Conservation (phyloP, 1,140 invertebrate species). For the Spodoptera frugiperda region DNA sequence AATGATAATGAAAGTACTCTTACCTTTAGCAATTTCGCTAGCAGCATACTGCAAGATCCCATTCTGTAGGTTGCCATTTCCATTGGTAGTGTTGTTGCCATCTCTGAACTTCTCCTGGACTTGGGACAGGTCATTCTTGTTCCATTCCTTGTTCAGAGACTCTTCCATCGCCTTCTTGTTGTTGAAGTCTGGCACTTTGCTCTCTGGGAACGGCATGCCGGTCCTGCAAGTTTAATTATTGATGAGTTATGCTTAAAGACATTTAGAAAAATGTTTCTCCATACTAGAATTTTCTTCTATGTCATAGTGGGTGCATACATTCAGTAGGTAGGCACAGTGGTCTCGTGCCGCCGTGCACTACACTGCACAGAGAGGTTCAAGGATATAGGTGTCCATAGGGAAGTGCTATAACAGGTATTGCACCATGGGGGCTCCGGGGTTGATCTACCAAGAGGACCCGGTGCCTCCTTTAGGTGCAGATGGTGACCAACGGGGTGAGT, state of each 20-base stretch:
- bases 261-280: not conserved
- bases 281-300: too few species aligned
- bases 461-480: too few species aligned
- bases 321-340: too few species aligned
- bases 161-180: constrained; percentile 85
- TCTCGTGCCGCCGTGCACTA: too few species aligned
- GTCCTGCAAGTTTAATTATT: constrained; percentile 64
- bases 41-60: constrained; percentile 87
- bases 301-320: constrained; percentile 76
- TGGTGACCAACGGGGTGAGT: too few species aligned
- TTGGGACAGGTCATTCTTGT: constrained; percentile 81
- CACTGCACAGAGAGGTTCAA: too few species aligned
- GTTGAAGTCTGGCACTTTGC: constrained; percentile 88
- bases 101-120: constrained; percentile 78
- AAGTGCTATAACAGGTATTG: too few species aligned
- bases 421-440: too few species aligned
- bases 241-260: too few species aligned
- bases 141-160: constrained; percentile 69
- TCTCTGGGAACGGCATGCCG: constrained; percentile 88
- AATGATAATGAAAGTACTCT: too few species aligned
- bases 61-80: constrained; percentile 76
- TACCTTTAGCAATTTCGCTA: constrained; percentile 90
- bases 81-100: constrained; percentile 65
- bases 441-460: too few species aligned
- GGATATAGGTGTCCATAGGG: too few species aligned